Evolutionary conservation across 1,140 invertebrate genomes (phyloP).

Genomic region (Zelostemma sp.): DNA sequence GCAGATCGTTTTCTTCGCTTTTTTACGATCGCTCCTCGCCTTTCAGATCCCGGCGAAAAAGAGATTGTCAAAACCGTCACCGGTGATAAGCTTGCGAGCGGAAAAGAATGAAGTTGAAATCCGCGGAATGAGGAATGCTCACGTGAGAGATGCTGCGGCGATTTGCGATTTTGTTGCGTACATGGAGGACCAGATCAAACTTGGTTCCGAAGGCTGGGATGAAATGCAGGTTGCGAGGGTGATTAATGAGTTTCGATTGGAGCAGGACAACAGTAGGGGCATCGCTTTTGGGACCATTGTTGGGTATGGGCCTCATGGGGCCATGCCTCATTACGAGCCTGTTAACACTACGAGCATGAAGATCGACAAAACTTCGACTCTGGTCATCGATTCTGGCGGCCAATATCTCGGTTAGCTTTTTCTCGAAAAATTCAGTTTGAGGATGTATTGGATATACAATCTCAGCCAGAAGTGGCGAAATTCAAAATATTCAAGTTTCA

Average conservation of each 20-base stretch:
- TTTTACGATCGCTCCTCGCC: no score
- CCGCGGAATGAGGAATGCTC: slow-evolving; percentile 88
- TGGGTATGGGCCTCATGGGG: slow-evolving; percentile 88
- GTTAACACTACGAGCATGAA: slow-evolving; percentile 78
- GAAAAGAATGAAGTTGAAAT: slow-evolving; percentile 89
- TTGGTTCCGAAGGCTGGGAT: slow-evolving; percentile 72
- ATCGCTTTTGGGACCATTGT: slow-evolving; percentile 90
- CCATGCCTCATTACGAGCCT: slow-evolving; percentile 92
- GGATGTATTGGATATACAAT: no score
- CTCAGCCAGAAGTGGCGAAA: no score
- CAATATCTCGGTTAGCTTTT: slow-evolving; percentile 76
- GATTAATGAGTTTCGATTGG: slow-evolving; percentile 77
- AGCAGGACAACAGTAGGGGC: slow-evolving; percentile 78
- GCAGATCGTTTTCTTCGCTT: no score
- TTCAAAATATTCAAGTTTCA: no score
- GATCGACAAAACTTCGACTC: slow-evolving; percentile 78
- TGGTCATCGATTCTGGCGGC: slow-evolving; percentile 81
- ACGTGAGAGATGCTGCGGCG: slow-evolving; percentile 88
- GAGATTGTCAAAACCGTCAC: slow-evolving; percentile 75
- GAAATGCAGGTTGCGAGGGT: slow-evolving; percentile 79
- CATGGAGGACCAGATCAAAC: slow-evolving; percentile 75
- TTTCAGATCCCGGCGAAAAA: slow-evolving; percentile 70
- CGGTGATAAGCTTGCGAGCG: slow-evolving; percentile 85
- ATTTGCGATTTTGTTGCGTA: slow-evolving; percentile 92
- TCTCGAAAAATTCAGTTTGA: no score